Conservation (phyloP, 1,140 invertebrate species). For the Artemia franciscana region DNA sequence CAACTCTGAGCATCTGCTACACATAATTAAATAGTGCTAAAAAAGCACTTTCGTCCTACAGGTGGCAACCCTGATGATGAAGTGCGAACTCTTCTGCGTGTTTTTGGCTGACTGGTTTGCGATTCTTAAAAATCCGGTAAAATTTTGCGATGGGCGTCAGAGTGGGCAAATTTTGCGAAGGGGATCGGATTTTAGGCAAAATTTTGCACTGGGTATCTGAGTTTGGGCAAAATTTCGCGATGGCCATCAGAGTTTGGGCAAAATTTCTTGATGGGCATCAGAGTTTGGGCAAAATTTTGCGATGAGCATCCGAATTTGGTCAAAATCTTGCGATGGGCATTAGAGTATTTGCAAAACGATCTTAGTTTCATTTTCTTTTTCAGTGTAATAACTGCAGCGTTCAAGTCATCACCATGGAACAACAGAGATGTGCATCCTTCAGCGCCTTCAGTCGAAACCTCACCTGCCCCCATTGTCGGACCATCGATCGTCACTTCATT, state of each 20-base stretch:
- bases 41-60: no score
- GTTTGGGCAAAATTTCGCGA: background rate
- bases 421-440: conserved; percentile 71
- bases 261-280: background rate
- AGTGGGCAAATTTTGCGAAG: no score
- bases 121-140: no score
- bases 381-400: conserved; percentile 76
- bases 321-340: background rate
- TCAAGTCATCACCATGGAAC: conserved; percentile 46
- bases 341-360: conserved; percentile 12
- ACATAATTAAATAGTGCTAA: no score
- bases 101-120: no score
- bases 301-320: background rate
- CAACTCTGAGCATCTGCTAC: no score
- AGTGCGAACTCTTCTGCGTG: no score
- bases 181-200: no score
- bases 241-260: background rate
- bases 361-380: conserved; percentile 18
- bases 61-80: no score
- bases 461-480: conserved; percentile 69
- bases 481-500: conserved; percentile 77
- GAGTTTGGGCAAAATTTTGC: background rate
- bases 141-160: no score
- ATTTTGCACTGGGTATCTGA: no score
- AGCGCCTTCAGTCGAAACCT: conserved; percentile 82